These are phyloP conservation scores for Nemotelus pantherinus DNA, from an alignment of 2,888 invertebrate species.

Conservation along the genomic window DNA sequence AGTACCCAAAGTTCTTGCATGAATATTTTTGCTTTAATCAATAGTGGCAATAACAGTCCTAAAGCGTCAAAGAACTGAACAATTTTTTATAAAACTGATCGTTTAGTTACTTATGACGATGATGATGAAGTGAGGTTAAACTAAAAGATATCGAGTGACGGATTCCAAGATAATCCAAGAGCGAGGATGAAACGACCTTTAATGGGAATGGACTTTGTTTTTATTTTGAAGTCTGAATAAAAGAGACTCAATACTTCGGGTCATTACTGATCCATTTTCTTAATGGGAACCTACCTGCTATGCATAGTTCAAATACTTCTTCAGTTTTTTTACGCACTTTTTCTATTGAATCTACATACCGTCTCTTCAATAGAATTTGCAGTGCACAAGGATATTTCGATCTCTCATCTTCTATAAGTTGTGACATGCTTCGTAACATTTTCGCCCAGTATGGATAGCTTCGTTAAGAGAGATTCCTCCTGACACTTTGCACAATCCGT, in stretches of 20 bases:
- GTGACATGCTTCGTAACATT: too few species aligned
- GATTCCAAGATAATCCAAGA: slow-evolving; percentile 8
- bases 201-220: background rate
- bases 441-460: background rate
- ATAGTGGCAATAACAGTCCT: background rate
- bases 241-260: background rate
- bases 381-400: too few species aligned
- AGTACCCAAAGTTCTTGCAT: background rate
- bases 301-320: too few species aligned
- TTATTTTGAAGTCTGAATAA: slow-evolving; percentile 7
- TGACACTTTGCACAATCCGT: background rate
- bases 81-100: background rate
- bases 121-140: background rate
- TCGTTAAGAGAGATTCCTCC: background rate
- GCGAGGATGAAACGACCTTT: background rate
- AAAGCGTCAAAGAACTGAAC: background rate
- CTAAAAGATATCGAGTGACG: slow-evolving; percentile 4
- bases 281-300: too few species aligned
- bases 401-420: too few species aligned
- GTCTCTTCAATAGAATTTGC: too few species aligned
- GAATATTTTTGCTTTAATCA: slow-evolving; percentile 1
- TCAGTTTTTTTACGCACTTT: background rate
- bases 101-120: background rate
- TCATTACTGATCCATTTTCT: slow-evolving; percentile 18
- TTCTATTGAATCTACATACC: background rate